These are phyloP conservation scores for Platorchestia sp. DNA, from an alignment of 1,140 invertebrate genomes.

Conservation along the genomic window DNA sequence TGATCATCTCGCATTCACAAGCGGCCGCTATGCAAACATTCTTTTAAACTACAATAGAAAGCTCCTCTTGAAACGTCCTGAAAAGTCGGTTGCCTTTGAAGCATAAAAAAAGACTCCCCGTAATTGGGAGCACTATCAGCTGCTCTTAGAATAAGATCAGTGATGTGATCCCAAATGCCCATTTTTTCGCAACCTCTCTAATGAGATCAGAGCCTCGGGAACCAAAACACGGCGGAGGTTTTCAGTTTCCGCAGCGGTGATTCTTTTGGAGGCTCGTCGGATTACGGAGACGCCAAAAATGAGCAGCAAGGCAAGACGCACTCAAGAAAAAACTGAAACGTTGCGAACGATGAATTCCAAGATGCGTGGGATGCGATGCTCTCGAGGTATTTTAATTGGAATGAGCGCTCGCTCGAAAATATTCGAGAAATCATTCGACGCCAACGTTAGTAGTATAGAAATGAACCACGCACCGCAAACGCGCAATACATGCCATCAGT, in stretches of 20 bases:
- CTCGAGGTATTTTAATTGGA: not conserved
- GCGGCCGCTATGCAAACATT: not conserved
- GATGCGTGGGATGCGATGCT: not conserved
- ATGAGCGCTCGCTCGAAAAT: not conserved
- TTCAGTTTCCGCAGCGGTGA: not conserved
- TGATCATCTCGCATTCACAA: not conserved
- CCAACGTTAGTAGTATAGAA: not conserved
- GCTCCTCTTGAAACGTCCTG: not conserved
- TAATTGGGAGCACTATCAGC: slow-evolving; percentile 23
- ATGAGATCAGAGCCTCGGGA: slow-evolving; percentile 2
- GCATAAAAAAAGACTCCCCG: not conserved
- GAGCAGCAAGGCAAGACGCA: not conserved
- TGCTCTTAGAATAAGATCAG: slow-evolving; percentile 11
- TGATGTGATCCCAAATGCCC: not conserved
- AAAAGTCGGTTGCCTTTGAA: not conserved
- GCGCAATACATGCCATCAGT: not conserved
- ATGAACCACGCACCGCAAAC: not conserved
- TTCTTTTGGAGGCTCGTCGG: not conserved
- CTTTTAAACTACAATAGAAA: not conserved
- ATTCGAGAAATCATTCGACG: not conserved
- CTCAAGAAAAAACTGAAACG: not conserved
- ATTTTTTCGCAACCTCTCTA: not conserved
- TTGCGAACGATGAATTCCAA: not conserved
- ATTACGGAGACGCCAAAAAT: slow-evolving; percentile 1
- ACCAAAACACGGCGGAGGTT: not conserved